Base-by-base conservation (phyloP, 2,113 vertebrate genomes). In the Agapornis roseicollis region DNA sequence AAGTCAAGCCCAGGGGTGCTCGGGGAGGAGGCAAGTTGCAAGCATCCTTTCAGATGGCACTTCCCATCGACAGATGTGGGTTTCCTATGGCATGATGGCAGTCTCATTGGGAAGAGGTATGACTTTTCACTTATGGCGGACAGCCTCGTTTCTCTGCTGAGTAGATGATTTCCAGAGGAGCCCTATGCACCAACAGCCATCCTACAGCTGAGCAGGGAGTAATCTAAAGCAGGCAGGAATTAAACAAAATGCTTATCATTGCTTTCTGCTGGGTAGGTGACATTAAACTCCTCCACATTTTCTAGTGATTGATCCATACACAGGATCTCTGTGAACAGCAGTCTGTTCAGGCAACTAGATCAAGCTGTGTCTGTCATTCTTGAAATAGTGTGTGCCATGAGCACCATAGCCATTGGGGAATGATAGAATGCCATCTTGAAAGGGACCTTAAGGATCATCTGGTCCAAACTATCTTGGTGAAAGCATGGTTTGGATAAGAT, bases 51-150 rank as follows among this genome's bases (percentile, higher is more conserved):
- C n/a, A 33, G 41, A 7, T 60, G 42, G 9, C 10, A 31, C 18
- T 80, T 63, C 19, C 44, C 4, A 2, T 44, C 18, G 10, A 22
- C 13, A 69, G 15, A 10, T 0, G 0, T 24, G 52, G 56, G 8
- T 14, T 90, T 83, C 76, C 37, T 14, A 2, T 3, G 46, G 28
- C 20, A 13, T 6, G 17, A 27, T 4, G 10, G 10, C 23, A 77
- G 8, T 58, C 42, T 63, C 11, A 2, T 2, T 12, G 60, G 71
- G n/a, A 90, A 70, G 28, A 85, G 31, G 9, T 15, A 20, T 23
- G 37, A 28, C 13, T 79, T 8, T 29, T 31, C 52, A 9, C 11
- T 52, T 19, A 0, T 2, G 9, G 29, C 7, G 28, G 63, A 77
- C 49, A 61, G 33, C 33, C 22, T 55, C 0, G 2, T 15, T 68